Conservation (phyloP, 2,113 vertebrate species). For the Cololabis saira region DNA sequence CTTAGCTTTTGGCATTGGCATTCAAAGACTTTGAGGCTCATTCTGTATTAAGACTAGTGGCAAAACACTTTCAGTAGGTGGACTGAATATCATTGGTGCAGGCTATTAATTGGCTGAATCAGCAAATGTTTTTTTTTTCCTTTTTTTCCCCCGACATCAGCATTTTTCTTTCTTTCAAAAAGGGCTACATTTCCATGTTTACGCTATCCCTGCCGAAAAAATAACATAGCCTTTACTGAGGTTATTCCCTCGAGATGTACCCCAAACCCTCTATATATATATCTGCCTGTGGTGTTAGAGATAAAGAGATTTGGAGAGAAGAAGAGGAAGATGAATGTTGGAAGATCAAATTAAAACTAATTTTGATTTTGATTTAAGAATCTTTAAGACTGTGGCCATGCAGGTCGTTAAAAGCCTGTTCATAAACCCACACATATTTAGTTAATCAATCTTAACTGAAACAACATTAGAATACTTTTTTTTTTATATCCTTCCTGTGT, state of each 20-base stretch:
- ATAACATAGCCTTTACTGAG: too few species aligned
- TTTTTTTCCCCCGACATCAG: slow-evolving; percentile 57
- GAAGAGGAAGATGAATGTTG: too few species aligned
- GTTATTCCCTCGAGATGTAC: too few species aligned
- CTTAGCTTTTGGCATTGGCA: slow-evolving; percentile 43
- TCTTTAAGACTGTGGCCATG: too few species aligned
- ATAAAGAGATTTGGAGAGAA: too few species aligned
- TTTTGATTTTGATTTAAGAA: too few species aligned
- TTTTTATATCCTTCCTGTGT: slow-evolving; percentile 5
- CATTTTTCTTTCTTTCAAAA: slow-evolving; percentile 42
- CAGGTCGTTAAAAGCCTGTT: too few species aligned
- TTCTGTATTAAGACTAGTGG: slow-evolving; percentile 72
- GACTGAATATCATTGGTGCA: slow-evolving; percentile 74
- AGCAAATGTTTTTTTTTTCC: slow-evolving; percentile 59
- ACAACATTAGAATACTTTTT: not conserved
- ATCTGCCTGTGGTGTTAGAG: too few species aligned
- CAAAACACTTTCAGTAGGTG: slow-evolving; percentile 56
- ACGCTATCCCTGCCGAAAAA: not conserved
- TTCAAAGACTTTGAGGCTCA: slow-evolving; percentile 45
- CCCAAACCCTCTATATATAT: too few species aligned
- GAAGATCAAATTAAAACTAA: too few species aligned
- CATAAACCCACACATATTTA: too few species aligned
- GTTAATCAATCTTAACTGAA: not conserved
- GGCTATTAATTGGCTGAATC: slow-evolving; percentile 67
- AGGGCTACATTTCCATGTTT: slow-evolving; percentile 28